Evolutionary conservation across 2,888 invertebrate genomes (phyloP), one percentile per base, ranked within the genome.

Genomic region (Philereme transversata): DNA sequence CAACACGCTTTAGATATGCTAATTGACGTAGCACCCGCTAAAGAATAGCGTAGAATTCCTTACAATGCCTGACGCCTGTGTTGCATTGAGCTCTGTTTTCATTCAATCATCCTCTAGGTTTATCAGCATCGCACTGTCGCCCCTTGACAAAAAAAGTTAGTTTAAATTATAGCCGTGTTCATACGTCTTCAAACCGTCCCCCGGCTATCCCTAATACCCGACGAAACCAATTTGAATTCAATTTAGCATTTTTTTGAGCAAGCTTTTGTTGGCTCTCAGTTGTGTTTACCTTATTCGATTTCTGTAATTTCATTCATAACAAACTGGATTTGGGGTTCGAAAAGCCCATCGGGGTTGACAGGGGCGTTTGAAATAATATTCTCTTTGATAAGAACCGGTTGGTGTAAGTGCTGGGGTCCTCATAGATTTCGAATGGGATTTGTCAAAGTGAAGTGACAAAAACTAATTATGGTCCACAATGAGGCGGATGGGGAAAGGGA

Each of bases 241-340:
- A 92, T 91, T 92, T 91, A 88, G 91, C 83, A 90, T 90, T 91
- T 88, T 92, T 91, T 90, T 84, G 84, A 83, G 79, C 88, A 86
- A 88, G 88, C 91, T 90, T 92, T 91, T 92, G 92, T 92, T 90
- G 89, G 86, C 87, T 87, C 88, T 86, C 88, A 86, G 90, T 90
- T 90, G 89, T 92, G 91, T 92, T 91, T 91, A 91, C 90, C 87
- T 92, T 92, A 92, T 91, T 92, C 91, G 92, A 92, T 92, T 92
- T 91, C 90, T 90, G 90, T 92, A 92, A 92, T 91, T 92, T 92
- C 91, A 92, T 92, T 92, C 91, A 92, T 90, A 90, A 90, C 90
- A 91, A 92, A 91, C 92, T 88, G 90, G 91, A 91, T 92, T 92
- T 91, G 84, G 90, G 91, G 89, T 87, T 86, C 84, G 80, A 83